Conservation (phyloP, 2,888 invertebrate species). For the Chrysina gloriosa region DNA sequence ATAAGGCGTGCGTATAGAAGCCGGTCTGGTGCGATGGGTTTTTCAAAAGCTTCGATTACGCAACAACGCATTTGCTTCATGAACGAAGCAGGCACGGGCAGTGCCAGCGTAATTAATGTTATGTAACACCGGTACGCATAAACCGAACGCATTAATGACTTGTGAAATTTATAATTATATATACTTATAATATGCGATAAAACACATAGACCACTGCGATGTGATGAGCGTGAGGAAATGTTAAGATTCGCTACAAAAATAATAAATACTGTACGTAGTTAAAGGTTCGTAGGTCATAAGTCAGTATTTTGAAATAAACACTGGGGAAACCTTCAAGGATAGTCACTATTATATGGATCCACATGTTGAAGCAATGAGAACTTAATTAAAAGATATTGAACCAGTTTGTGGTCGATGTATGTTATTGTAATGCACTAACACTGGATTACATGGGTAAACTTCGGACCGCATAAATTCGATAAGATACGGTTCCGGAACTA, state of each 20-base stretch:
- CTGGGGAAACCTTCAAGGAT: too few relatives aligned
- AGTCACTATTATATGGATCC: too few relatives aligned
- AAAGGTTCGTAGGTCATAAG: too few relatives aligned
- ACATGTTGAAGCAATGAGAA: not conserved
- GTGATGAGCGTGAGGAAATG: not conserved
- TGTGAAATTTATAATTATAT: slow-evolving; percentile 42
- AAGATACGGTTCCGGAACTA: too few relatives aligned
- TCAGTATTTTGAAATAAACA: too few relatives aligned
- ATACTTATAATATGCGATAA: slow-evolving; percentile 9
- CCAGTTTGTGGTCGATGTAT: too few relatives aligned
- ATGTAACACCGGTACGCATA: slow-evolving; percentile 31
- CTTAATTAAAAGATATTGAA: too few relatives aligned
- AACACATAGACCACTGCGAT: not conserved
- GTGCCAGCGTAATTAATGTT: slow-evolving; percentile 38
- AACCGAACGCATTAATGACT: slow-evolving; percentile 35
- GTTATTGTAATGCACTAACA: too few relatives aligned
- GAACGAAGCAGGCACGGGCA: slow-evolving; percentile 21
- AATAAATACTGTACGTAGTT: too few relatives aligned
- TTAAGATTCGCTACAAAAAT: not conserved
- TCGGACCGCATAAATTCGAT: too few relatives aligned
- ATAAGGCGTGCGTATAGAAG: not conserved
- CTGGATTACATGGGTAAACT: too few relatives aligned
- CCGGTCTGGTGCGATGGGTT: slow-evolving; percentile 9
- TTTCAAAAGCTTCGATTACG: slow-evolving; percentile 17
- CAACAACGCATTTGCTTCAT: slow-evolving; percentile 30